Evolutionary conservation across 2,797 vertebrate species (phyloP).

Genomic region (Varecia variegata): DNA sequence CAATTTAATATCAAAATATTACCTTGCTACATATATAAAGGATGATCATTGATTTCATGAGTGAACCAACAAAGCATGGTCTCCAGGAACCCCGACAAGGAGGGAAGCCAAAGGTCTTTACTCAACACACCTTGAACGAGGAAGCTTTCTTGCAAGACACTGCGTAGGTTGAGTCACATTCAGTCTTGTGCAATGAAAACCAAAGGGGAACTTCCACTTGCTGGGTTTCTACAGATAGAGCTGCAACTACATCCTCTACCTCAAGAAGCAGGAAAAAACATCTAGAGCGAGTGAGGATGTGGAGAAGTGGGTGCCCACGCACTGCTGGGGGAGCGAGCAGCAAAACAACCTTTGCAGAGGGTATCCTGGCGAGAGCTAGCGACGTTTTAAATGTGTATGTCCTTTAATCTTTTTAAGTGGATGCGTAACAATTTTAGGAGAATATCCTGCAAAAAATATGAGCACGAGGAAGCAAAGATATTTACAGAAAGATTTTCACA

Average conservation of each 20-base stretch:
- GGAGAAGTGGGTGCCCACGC: background rate
- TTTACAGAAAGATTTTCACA: background rate
- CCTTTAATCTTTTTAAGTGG: background rate
- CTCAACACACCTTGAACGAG: background rate
- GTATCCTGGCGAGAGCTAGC: background rate
- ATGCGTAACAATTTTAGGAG: background rate
- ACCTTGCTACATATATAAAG: background rate
- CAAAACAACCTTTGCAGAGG: background rate
- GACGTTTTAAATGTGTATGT: fast-evolving
- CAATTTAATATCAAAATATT: background rate
- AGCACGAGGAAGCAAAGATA: background rate
- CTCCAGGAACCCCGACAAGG: background rate
- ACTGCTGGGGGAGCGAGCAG: fast-evolving
- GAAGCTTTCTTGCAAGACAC: background rate
- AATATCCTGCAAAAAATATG: background rate
- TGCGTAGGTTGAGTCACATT: background rate
- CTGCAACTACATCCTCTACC: background rate
- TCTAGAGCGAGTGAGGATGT: background rate
- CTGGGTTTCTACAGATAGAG: background rate
- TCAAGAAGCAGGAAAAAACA: constrained; percentile 44
- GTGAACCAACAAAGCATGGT: background rate
- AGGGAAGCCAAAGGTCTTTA: background rate
- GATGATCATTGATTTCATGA: background rate
- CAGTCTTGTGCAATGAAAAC: constrained; percentile 51
- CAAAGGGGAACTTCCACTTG: constrained; percentile 28